Evolutionary conservation across 2,113 vertebrate genomes (phyloP).

Genomic region (Nothocercus julius): DNA sequence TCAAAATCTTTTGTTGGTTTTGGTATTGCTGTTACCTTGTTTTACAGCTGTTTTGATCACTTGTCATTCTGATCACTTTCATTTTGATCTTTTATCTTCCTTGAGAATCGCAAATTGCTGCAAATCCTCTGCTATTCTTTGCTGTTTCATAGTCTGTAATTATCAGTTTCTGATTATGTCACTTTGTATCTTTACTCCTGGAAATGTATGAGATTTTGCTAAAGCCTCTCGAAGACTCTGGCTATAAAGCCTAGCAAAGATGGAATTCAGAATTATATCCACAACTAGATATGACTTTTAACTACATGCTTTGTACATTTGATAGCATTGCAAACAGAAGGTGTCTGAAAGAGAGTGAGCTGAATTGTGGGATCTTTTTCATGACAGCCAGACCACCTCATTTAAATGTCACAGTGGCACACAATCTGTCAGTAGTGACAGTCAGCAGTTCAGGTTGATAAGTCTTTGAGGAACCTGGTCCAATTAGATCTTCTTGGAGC

Average conservation of each 20-base stretch:
- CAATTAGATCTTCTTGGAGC: not conserved
- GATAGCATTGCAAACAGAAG: not conserved
- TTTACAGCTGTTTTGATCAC: not conserved
- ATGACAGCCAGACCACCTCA: rapidly evolving
- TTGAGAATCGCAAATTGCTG: not conserved
- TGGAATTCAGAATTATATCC: not conserved
- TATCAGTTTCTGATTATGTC: not conserved
- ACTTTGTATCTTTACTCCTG: not conserved
- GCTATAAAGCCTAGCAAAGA: too few relatives aligned
- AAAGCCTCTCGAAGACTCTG: not conserved
- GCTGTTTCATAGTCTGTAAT: not conserved
- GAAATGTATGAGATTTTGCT: not conserved
- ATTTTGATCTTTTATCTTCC: not conserved
- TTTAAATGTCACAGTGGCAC: not conserved
- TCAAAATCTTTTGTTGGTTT: not conserved
- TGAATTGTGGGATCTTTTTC: not conserved
- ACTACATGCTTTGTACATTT: not conserved
- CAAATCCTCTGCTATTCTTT: not conserved
- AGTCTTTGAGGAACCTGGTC: not conserved
- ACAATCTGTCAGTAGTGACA: not conserved
- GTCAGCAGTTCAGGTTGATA: not conserved
- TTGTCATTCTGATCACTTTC: not conserved
- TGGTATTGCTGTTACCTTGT: not conserved
- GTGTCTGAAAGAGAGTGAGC: not conserved
- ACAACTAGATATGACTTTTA: not conserved